Evolutionary conservation across 2,113 vertebrate species (phyloP).

Genomic region (Saguinus imperator): DNA sequence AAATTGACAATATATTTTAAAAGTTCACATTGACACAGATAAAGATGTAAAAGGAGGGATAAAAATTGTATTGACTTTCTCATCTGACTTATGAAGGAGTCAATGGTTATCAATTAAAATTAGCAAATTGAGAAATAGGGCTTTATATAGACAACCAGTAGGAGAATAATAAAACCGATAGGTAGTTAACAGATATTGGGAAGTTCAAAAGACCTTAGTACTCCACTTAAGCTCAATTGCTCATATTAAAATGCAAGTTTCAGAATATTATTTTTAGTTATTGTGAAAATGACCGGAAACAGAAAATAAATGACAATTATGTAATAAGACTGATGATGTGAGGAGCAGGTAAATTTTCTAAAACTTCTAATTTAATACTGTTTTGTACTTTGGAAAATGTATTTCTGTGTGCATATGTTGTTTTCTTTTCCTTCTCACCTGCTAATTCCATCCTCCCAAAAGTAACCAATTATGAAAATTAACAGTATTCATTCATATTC

Average conservation of each 20-base stretch:
- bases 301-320: background rate
- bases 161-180: background rate
- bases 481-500: background rate
- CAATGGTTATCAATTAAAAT: background rate
- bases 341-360: background rate
- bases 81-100: background rate
- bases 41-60: background rate
- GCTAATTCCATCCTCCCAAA: background rate
- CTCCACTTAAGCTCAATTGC: background rate
- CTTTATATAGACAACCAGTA: background rate
- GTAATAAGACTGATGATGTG: background rate
- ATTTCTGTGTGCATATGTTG: background rate
- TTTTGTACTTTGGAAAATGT: background rate
- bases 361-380: background rate
- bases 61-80: background rate
- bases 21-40: background rate
- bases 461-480: background rate
- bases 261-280: background rate
- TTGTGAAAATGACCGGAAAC: background rate
- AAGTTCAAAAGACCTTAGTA: background rate
- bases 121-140: background rate
- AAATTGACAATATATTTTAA: background rate
- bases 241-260: background rate
- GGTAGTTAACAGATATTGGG: background rate
- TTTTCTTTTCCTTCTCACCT: background rate